Evolutionary conservation across 2,888 invertebrate species (phyloP).

Genomic region (Xylophagus ater): DNA sequence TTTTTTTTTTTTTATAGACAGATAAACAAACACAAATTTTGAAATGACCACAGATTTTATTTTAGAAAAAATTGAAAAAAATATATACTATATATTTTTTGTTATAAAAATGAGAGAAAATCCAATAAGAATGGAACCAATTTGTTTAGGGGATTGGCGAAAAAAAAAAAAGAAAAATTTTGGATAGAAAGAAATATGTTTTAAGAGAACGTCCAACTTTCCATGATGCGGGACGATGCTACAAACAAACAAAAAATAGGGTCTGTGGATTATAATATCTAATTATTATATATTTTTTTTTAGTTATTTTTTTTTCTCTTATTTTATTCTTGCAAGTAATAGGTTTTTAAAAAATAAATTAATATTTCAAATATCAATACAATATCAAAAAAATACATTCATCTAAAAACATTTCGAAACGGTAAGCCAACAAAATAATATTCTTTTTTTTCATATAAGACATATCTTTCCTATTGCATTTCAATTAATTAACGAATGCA

Average conservation of each 20-base stretch:
- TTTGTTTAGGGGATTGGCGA: not conserved
- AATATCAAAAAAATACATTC: not conserved
- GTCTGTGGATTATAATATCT: slow-evolving; percentile 17
- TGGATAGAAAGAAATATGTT: not conserved
- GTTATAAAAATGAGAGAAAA: not conserved
- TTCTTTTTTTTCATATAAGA: not conserved
- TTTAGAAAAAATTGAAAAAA: not conserved
- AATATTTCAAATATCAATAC: slow-evolving; percentile 4
- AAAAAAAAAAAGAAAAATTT: not conserved
- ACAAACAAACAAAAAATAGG: slow-evolving; percentile 12
- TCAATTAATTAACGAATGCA: not conserved
- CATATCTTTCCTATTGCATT: not conserved
- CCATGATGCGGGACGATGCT: slow-evolving; percentile 3
- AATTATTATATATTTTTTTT: slow-evolving; percentile 8
- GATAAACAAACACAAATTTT: not conserved
- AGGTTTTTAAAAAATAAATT: slow-evolving; percentile 5
- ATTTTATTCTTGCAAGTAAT: slow-evolving; percentile 8
- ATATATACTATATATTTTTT: not conserved
- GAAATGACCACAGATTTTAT: not conserved
- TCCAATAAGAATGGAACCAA: not conserved
- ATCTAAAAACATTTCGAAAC: not conserved
- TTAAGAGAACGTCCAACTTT: slow-evolving; percentile 6
- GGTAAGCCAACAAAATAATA: not conserved
- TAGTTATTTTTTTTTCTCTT: slow-evolving; percentile 4
- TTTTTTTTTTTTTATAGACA: not conserved